Percentiles rank a stretch among this genome's conserved stretches.
These are phyloP conservation scores for Diarsia rubi DNA, from an alignment of 2,888 invertebrate species.

Conservation along the genomic window DNA sequence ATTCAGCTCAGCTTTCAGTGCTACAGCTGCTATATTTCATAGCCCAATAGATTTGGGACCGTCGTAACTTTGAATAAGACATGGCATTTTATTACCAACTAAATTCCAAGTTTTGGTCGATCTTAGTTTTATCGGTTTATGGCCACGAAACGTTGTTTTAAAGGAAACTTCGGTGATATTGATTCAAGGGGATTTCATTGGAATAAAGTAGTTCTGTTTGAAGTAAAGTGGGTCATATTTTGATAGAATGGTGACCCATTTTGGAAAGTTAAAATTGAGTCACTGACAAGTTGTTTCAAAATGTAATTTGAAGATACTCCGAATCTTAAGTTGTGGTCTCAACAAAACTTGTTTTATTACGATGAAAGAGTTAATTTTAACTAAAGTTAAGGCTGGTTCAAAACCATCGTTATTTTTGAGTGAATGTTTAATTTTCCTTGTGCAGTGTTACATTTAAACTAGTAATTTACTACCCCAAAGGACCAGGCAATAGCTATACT, in stretches of 20 bases:
- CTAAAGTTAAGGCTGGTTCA: not conserved
- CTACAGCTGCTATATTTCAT: conserved; percentile 38
- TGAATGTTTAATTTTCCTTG: too few species aligned
- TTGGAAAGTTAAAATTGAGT: not conserved
- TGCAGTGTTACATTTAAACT: too few species aligned
- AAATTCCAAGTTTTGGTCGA: conserved; percentile 42
- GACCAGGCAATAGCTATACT: too few species aligned
- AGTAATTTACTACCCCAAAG: too few species aligned
- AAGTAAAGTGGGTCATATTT: conserved; percentile 32
- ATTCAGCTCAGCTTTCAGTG: conserved; percentile 16
- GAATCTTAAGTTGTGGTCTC: not conserved
- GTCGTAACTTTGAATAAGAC: conserved; percentile 44
- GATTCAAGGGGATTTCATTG: conserved; percentile 22
- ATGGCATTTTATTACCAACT: conserved; percentile 47
- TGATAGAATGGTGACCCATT: not conserved
- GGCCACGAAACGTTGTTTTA: conserved; percentile 31
- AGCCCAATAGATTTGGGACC: conserved; percentile 36
- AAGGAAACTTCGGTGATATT: conserved; percentile 31
- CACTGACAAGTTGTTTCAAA: not conserved
- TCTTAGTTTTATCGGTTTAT: conserved; percentile 48
- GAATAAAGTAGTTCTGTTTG: conserved; percentile 6
- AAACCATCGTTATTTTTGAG: too few species aligned
- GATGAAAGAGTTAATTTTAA: not conserved
- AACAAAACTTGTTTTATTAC: not conserved
- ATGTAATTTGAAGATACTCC: not conserved